These are phyloP conservation scores for Rhagologus leucostigma DNA, from an alignment of 2,113 vertebrate species.

Conservation along the genomic window DNA sequence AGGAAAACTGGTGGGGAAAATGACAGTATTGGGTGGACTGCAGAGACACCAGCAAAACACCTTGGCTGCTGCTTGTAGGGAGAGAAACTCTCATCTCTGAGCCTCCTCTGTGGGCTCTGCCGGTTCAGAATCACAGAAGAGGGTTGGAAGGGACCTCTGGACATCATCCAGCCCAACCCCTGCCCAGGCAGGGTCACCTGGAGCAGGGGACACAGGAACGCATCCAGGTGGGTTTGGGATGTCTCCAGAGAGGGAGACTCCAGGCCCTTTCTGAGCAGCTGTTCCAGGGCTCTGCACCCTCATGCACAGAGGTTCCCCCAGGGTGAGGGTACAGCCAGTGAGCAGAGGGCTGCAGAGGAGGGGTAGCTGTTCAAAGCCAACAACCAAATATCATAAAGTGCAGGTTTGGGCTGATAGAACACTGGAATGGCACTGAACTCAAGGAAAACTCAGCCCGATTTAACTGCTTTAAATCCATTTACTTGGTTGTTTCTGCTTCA, in stretches of 20 bases:
- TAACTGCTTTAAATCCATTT: slow-evolving; percentile 12
- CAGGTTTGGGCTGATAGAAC: background rate
- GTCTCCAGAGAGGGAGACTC: background rate
- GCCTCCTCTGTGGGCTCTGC: background rate
- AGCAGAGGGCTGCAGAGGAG: background rate
- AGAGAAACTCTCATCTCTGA: background rate
- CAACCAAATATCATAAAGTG: background rate
- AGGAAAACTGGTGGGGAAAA: background rate
- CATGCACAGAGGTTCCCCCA: accelerated
- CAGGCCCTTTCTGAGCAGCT: background rate
- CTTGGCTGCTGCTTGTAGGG: background rate
- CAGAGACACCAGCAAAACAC: background rate
- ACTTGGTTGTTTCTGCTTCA: slow-evolving; percentile 38
- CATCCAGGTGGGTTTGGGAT: background rate
- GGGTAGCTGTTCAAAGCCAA: background rate
- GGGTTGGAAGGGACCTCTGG: background rate
- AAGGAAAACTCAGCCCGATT: background rate
- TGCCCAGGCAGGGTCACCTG: background rate
- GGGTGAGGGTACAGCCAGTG: accelerated
- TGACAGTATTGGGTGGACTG: accelerated
- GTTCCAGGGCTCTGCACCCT: background rate
- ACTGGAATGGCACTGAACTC: background rate
- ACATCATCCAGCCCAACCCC: accelerated
- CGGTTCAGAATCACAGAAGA: accelerated
- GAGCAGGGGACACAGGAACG: background rate